Evolutionary conservation across 2,797 vertebrate genomes (phyloP), one percentile per base, ranked within the genome.

Genomic region (Peromyscus melanophrys): DNA sequence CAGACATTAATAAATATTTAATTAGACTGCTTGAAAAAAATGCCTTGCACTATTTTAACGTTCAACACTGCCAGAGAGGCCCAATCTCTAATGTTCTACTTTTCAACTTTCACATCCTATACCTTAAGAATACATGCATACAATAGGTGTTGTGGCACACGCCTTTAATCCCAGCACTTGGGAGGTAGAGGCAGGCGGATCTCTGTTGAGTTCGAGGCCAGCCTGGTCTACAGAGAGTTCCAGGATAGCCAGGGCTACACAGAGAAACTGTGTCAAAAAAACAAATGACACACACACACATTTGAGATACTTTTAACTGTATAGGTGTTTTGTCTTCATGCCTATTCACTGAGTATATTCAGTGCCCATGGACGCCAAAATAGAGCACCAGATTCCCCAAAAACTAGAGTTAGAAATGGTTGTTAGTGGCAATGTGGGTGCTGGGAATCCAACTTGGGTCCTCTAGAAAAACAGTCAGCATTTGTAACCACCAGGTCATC

Each of bases 111-210:
- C 59, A 75, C 12, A 21, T 7, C 65, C 61, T 46, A 77, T 71
- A 69, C 78, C 16, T 83, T 31, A 17, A n/a, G 61, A 84, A 34
- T 73, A 73, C n/a, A 71, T 4, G 40, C 37, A 40, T 25, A 40
- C 37, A 25, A 40, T 10, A 25, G 71, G 19, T 1, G 2, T 40
- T 37, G 0, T 11, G n/a, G 6, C 10, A 0, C 21, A 40, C 2
- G 4, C 21, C 71, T 73, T 73, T 73, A 40, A 25, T 73, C 10
- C 21, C 71, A 73, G 19, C 23, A 40, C 21, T 40, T 4, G 9
- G 37, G 3, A 40, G 21, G 37, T 21, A 40, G 37, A 73, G 71
- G 21, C 71, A 73, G 21, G 4, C 1, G 21, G 71, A 73, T 73
- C 37, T 73, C 19, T 73, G n/a, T 73, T 73, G 71, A 73, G 21